Percentiles rank a stretch among this genome's conserved stretches.
Conservation (phyloP, 1,140 invertebrate genomes). For the Diorhabda sublineata region DNA sequence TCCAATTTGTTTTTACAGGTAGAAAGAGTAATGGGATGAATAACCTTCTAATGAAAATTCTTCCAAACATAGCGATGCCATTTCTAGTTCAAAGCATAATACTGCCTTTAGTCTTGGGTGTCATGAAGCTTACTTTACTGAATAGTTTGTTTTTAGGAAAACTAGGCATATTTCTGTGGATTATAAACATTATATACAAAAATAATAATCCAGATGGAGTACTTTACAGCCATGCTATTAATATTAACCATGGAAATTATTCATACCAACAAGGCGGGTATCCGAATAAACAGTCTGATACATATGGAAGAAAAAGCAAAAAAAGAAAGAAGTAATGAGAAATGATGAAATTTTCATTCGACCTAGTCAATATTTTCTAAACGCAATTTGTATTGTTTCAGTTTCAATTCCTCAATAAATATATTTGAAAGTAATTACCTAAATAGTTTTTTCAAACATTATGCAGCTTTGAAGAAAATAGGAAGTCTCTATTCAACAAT, state of each 20-base stretch:
- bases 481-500: no score
- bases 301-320: no score
- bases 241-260: conserved; percentile 22
- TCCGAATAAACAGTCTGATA: neutral
- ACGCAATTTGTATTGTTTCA: no score
- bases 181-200: conserved; percentile 58
- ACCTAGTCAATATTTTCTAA: no score
- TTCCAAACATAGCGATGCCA: conserved; percentile 60
- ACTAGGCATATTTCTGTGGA: conserved; percentile 56
- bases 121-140: conserved; percentile 60
- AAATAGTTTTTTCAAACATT: no score
- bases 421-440: no score
- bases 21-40: conserved; percentile 48
- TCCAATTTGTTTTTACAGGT: conserved; percentile 7
- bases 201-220: conserved; percentile 33
- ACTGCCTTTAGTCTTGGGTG: conserved; percentile 57
- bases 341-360: no score
- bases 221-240: conserved; percentile 42
- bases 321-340: no score
- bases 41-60: conserved; percentile 53
- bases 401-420: no score
- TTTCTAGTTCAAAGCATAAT: conserved; percentile 61
- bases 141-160: conserved; percentile 62
- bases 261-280: neutral
- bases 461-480: no score